Conservation (phyloP, 2,888 invertebrate species). For the Folsomia manolachei region DNA sequence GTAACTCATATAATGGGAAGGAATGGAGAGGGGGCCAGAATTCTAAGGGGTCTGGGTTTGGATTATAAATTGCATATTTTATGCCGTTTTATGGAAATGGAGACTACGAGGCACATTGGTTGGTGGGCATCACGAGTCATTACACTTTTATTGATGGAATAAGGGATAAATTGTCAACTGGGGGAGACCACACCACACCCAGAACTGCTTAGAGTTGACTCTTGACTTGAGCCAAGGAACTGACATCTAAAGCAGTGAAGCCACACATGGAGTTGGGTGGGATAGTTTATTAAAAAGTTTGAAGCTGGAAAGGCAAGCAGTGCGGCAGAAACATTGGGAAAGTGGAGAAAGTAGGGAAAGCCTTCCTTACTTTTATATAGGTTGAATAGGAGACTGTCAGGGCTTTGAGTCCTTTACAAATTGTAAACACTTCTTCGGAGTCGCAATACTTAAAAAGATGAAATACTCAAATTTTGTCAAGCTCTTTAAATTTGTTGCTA, state of each 20-base stretch:
- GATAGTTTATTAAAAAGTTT: conserved; percentile 23
- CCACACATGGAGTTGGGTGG: neutral
- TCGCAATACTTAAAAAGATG: too few relatives aligned
- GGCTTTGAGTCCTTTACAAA: too few relatives aligned
- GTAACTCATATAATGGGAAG: conserved; percentile 7
- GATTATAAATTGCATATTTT: neutral
- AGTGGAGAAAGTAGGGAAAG: too few relatives aligned
- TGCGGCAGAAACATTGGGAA: too few relatives aligned
- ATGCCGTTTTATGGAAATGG: neutral
- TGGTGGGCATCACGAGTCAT: neutral
- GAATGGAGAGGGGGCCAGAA: conserved; percentile 9
- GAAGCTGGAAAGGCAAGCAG: too few relatives aligned
- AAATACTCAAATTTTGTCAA: too few relatives aligned
- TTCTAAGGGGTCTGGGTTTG: neutral
- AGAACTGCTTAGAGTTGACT: neutral
- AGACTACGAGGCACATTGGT: neutral
- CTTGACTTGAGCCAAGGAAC: neutral
- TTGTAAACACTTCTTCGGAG: too few relatives aligned
- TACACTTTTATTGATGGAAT: neutral
- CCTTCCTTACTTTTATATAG: too few relatives aligned
- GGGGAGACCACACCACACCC: neutral
- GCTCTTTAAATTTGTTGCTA: too few relatives aligned
- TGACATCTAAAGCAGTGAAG: too few relatives aligned
- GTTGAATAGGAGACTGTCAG: too few relatives aligned
- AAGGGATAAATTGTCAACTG: neutral